phyloP scores from a whole-genome alignment of 2,797 vertebrate genomes.

The Peromyscus aztecus region DNA sequence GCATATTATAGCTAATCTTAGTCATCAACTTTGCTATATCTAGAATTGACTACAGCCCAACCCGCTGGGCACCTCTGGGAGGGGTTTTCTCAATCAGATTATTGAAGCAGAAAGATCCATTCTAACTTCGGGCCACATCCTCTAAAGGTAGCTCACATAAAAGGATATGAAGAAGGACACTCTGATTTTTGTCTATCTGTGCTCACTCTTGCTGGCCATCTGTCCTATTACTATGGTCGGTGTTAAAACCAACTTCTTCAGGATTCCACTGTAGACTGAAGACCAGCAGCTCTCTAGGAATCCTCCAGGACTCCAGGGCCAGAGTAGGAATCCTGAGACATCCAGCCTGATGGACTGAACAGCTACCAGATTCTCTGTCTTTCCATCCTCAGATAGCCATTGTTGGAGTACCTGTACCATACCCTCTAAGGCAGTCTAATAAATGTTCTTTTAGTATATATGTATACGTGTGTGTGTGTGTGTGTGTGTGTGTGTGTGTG shows the following conservation, averaged over 20 bases:
- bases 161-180: not conserved
- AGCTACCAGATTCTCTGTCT: not conserved
- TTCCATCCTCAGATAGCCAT: not conserved
- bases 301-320: not conserved
- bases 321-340: not conserved
- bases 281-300: not conserved
- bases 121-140: not conserved
- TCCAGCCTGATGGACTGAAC: not conserved
- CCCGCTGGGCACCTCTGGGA: not conserved
- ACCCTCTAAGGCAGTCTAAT: not conserved
- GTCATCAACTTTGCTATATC: not conserved
- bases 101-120: not conserved
- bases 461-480: not conserved
- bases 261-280: not conserved
- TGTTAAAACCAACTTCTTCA: not conserved
- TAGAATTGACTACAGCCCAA: not conserved
- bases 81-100: not conserved
- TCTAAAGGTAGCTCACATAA: not conserved
- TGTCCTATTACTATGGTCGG: no score
- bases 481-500: not conserved
- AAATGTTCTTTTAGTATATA: not conserved
- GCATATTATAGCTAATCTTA: not conserved
- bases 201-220: not conserved
- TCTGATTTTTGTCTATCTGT: not conserved
- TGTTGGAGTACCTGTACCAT: not conserved